Percentiles rank a stretch among this genome's conserved stretches.
phyloP scores from a whole-genome alignment of 2,113 vertebrate genomes.

The Eulemur macaco region DNA sequence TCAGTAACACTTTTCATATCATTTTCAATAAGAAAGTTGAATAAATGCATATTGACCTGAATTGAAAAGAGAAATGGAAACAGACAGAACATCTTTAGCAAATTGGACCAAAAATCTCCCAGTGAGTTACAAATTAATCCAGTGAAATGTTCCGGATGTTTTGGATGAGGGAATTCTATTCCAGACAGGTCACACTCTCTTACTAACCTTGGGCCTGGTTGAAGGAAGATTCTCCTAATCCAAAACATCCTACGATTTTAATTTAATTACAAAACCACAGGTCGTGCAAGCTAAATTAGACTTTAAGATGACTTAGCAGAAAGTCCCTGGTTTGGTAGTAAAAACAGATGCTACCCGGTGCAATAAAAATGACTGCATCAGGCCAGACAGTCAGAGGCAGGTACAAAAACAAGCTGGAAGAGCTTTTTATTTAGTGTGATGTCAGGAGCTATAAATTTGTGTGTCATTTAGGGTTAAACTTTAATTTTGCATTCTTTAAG shows the following conservation, averaged over 20 bases:
- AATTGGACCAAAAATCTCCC: slow-evolving; percentile 56
- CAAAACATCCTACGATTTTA: slow-evolving; percentile 70
- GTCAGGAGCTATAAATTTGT: not conserved
- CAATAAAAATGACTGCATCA: not conserved
- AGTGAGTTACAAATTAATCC: slow-evolving; percentile 75
- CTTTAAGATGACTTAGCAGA: slow-evolving; percentile 69
- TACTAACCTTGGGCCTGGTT: slow-evolving; percentile 48
- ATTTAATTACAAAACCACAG: slow-evolving; percentile 64
- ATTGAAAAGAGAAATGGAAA: slow-evolving; percentile 65
- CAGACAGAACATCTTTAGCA: slow-evolving; percentile 66
- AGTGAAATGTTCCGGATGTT: slow-evolving; percentile 61
- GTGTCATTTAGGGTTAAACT: not conserved
- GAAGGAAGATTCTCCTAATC: slow-evolving; percentile 67
- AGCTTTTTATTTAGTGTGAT: not conserved
- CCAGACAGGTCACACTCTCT: slow-evolving; percentile 54
- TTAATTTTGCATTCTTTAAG: slow-evolving; percentile 39
- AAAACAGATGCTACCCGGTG: not conserved
- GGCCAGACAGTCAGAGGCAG: not conserved
- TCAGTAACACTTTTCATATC: slow-evolving; percentile 64
- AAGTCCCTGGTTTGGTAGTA: not conserved
- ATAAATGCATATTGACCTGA: slow-evolving; percentile 63
- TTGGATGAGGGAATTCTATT: slow-evolving; percentile 67
- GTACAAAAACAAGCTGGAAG: not conserved
- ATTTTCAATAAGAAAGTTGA: slow-evolving; percentile 69
- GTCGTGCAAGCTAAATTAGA: slow-evolving; percentile 36